Conservation (phyloP, 2,113 vertebrate genomes). For the Piaya cayana region DNA sequence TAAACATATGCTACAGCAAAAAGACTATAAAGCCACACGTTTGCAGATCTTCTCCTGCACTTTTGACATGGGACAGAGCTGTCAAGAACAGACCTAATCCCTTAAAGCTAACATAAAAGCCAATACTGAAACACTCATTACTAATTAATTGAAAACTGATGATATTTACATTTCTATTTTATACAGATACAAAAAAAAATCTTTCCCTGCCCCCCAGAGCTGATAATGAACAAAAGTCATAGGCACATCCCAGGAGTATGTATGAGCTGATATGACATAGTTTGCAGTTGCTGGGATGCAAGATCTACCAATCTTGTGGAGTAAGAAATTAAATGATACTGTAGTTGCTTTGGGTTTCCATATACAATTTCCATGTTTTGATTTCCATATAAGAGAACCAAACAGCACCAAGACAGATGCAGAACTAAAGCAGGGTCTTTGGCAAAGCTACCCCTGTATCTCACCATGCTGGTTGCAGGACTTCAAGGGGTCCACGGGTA, state of each 20-base stretch:
- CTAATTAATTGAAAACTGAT: not conserved
- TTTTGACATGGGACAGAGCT: not conserved
- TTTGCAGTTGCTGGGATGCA: not conserved
- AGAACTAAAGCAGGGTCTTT: not conserved
- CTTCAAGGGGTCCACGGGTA: not conserved
- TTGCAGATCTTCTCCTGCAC: not conserved
- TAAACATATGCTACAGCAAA: not conserved
- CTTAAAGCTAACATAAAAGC: not conserved
- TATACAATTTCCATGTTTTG: not conserved
- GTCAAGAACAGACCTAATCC: not conserved
- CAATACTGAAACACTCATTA: not conserved
- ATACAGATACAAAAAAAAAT: not conserved
- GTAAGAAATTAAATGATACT: not conserved
- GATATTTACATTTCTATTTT: not conserved
- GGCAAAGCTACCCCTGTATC: not conserved
- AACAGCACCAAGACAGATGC: not conserved
- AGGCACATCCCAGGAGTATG: not conserved
- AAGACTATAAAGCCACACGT: rapidly evolving
- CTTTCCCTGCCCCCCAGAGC: too few relatives aligned
- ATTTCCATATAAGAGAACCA: not conserved
- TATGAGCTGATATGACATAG: not conserved
- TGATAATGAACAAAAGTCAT: not conserved
- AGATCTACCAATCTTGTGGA: not conserved
- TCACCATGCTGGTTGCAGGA: not conserved
- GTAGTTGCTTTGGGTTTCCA: not conserved